Evolutionary conservation across 30 jellyfish, hydroid and myxozoan species (phyloP), one percentile per base, ranked within the genome.

Genomic region (Chrysaora quinquecirrha): DNA sequence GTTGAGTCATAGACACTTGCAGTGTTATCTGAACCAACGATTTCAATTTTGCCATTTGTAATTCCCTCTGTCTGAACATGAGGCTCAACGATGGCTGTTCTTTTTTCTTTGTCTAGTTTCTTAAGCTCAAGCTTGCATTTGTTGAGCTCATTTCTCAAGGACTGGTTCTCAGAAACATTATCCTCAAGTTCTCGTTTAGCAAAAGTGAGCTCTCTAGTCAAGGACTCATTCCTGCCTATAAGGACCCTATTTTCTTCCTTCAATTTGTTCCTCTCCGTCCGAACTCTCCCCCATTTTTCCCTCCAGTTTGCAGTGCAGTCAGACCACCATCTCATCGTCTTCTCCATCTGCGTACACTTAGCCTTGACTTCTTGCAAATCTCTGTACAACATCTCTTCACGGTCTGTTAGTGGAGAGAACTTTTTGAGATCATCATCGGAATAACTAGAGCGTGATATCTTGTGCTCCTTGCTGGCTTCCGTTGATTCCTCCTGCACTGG

Each of bases 301-400:
- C 97, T 67, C 97, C 97, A 90, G 58, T 48, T 90, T 0, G 96
- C 97, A 3, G 97, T 86, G 73, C 96, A 80, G 48, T 90, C 96
- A 3, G 96, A 83, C 97, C 97, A 90, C 97, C 97, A 90, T 38
- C 86, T 61, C 77, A 73, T 85, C 31, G 97, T 84, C 66, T 78
- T 84, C 48, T 90, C 96, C 93, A 90, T 80, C 43, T 90, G 95
- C 7, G 68, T 78, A 49, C 85, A 71, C 48, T 83, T 82, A 18
- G 80, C 46, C 31, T 80, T 78, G 16, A 80, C 90, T 79, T 65
- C 90, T 49, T 80, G 90, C 66, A 65, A 35, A 56, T 80, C 90
- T 12, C 52, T 78, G 35, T 52, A 80, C 7, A 80, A 72, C 2
- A 65, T 34, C 52, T 67, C 48, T 38, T 80, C 90, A 43, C 90